A percentile compares a stretch with the other conserved stretches of the same genome.
Evolutionary conservation across 2,113 vertebrate species (phyloP).

Genomic region (Cyprinus carpio): DNA sequence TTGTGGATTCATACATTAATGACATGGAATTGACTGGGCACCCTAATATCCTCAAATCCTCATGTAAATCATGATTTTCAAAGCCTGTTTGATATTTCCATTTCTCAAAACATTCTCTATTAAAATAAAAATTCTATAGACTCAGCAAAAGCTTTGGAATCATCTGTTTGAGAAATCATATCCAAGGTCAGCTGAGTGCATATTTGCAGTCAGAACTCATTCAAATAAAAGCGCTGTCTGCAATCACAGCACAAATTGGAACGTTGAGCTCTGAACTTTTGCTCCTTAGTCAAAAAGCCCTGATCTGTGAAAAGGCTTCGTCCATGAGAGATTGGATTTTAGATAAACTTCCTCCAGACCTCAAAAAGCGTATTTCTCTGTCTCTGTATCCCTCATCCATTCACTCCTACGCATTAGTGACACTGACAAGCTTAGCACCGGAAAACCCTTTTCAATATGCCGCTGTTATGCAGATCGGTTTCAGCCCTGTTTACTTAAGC

Average conservation of each 20-base stretch:
- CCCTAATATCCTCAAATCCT: neutral
- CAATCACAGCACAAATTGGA: slow-evolving; percentile 1
- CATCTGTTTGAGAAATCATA: neutral
- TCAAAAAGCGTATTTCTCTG: neutral
- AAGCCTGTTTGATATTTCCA: neutral
- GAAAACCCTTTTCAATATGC: neutral
- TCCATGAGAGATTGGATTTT: slow-evolving; percentile 3
- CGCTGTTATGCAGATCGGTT: slow-evolving; percentile 23
- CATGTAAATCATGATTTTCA: neutral
- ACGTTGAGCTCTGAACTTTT: neutral
- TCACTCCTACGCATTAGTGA: neutral
- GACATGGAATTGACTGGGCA: neutral
- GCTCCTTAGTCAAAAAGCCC: neutral
- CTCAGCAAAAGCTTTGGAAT: neutral
- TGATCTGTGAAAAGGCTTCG: neutral
- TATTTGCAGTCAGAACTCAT: neutral
- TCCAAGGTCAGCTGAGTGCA: slow-evolving; percentile 18
- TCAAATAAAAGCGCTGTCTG: slow-evolving; percentile 13
- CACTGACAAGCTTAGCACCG: neutral
- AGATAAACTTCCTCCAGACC: neutral
- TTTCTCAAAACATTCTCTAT: neutral
- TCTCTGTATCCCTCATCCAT: neutral
- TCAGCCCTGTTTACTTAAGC: slow-evolving; percentile 23
- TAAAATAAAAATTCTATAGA: neutral
- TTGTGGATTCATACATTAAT: neutral